Evolutionary conservation across 2,797 vertebrate species (phyloP).

Genomic region (Pterois miles): DNA sequence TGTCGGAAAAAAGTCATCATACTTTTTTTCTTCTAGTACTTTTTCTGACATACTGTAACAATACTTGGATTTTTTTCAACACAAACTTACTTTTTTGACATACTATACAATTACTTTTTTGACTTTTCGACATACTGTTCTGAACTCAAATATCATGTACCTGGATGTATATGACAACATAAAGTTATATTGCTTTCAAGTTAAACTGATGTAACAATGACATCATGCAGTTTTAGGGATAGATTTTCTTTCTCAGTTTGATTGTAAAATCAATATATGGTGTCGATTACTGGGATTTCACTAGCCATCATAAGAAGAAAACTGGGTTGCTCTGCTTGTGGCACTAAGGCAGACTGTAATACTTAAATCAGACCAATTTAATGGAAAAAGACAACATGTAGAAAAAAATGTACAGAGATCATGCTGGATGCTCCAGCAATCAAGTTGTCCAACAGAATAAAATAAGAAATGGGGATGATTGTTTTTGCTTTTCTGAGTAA

Average conservation of each 20-base stretch:
- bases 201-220: not conserved
- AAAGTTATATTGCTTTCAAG: too few species aligned
- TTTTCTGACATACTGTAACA: too few species aligned
- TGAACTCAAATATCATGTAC: too few species aligned
- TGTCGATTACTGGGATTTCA: not conserved
- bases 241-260: not conserved
- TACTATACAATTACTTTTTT: too few species aligned
- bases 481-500: not conserved
- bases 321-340: not conserved
- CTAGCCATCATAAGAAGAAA: not conserved
- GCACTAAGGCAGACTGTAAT: not conserved
- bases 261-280: constrained; percentile 25
- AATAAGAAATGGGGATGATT: not conserved
- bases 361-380: constrained; percentile 16
- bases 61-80: too few species aligned
- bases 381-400: not conserved
- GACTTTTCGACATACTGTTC: too few species aligned
- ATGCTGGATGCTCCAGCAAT: not conserved
- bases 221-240: not conserved
- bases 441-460: not conserved
- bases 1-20: too few species aligned
- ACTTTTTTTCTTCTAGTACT: too few species aligned
- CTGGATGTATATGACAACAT: too few species aligned
- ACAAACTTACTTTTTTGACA: too few species aligned
- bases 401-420: not conserved